Percentiles rank a stretch among this genome's conserved stretches.
These are phyloP conservation scores for Nyctalus aviator DNA, from an alignment of 2,797 vertebrate genomes.

Conservation along the genomic window DNA sequence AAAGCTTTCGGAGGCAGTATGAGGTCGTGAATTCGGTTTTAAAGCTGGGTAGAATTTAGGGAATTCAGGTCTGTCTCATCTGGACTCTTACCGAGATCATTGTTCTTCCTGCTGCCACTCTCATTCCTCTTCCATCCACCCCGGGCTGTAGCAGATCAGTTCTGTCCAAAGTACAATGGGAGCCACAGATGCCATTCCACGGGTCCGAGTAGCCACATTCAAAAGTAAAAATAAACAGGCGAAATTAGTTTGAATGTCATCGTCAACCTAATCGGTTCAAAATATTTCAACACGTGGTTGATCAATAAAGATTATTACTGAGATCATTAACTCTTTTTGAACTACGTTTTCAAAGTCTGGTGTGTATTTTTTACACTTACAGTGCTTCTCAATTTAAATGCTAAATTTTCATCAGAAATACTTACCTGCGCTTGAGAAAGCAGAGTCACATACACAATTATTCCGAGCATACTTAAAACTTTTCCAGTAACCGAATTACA, in stretches of 20 bases:
- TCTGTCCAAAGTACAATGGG: background rate
- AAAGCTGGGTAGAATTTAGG: slow-evolving; percentile 31
- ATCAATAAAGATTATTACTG: slow-evolving; percentile 14
- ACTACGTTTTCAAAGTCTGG: slow-evolving; percentile 26
- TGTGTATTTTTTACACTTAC: slow-evolving; percentile 25
- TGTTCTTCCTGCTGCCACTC: background rate
- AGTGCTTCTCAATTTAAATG: slow-evolving; percentile 48
- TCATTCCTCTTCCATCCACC: background rate
- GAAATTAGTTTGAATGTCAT: slow-evolving; percentile 46
- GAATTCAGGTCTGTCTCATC: slow-evolving; percentile 6
- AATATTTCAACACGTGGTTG: slow-evolving; percentile 16
- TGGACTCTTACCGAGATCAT: background rate
- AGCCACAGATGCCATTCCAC: background rate
- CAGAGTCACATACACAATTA: slow-evolving; percentile 12
- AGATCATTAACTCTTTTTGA: slow-evolving; percentile 37
- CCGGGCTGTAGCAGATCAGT: background rate
- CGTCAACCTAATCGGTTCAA: slow-evolving; percentile 9
- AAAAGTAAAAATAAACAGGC: slow-evolving; percentile 22
- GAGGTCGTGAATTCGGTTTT: slow-evolving; percentile 47
- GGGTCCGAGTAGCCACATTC: background rate
- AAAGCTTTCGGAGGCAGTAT: background rate
- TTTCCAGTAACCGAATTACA: background rate
- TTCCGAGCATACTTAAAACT: background rate
- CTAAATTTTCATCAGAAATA: slow-evolving; percentile 58
- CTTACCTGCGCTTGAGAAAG: slow-evolving; percentile 34